These are phyloP conservation scores for Operophtera brumata DNA, from an alignment of 2,888 invertebrate genomes.

Conservation along the genomic window DNA sequence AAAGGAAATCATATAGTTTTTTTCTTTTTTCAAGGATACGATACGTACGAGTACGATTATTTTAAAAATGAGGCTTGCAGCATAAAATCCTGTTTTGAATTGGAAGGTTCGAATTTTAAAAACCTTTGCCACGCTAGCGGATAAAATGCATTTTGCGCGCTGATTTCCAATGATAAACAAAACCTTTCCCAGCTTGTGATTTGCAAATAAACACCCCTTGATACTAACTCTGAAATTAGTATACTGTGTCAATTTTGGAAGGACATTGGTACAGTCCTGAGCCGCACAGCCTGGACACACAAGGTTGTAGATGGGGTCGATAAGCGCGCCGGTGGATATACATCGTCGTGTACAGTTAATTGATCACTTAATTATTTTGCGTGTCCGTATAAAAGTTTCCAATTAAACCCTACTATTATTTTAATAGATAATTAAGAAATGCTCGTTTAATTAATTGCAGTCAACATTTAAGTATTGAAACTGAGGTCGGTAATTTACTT, in stretches of 20 bases:
- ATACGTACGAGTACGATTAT: too few relatives aligned
- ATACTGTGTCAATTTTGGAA: background rate
- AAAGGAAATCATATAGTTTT: too few relatives aligned
- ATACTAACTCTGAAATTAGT: background rate
- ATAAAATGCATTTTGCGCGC: too few relatives aligned
- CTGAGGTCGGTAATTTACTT: slow-evolving; percentile 65
- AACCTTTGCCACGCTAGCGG: too few relatives aligned
- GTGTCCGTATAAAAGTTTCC: slow-evolving; percentile 54
- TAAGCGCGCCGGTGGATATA: slow-evolving; percentile 56
- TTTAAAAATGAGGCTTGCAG: too few relatives aligned
- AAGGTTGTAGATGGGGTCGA: slow-evolving; percentile 57
- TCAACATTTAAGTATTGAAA: slow-evolving; percentile 64
- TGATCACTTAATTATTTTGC: slow-evolving; percentile 78
- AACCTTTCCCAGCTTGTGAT: too few relatives aligned
- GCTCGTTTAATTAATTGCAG: slow-evolving; percentile 71
- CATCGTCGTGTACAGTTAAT: slow-evolving; percentile 69
- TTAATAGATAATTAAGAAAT: slow-evolving; percentile 77
- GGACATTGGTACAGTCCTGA: background rate
- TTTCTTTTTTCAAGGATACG: too few relatives aligned
- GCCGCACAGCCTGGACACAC: slow-evolving; percentile 47
- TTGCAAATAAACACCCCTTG: too few relatives aligned
- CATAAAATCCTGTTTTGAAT: too few relatives aligned
- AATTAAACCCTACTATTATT: slow-evolving; percentile 74
- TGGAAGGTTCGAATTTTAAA: too few relatives aligned
- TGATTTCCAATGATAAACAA: too few relatives aligned